phyloP scores from a whole-genome alignment of 2,113 vertebrate species.

The Heterotis niloticus region DNA sequence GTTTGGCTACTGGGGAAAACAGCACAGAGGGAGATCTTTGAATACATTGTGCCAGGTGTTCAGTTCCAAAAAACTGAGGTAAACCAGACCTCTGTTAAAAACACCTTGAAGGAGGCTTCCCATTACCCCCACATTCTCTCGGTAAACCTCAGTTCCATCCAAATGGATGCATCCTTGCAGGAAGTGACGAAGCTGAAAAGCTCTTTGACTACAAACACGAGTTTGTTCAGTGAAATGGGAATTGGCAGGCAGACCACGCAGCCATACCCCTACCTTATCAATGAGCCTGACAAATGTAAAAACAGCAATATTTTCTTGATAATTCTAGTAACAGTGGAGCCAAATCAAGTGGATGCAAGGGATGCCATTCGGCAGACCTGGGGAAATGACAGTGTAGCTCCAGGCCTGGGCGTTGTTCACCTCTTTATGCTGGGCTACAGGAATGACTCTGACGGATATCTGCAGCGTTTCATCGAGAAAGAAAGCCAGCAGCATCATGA shows the following conservation, averaged over 20 bases:
- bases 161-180: conserved; percentile 58
- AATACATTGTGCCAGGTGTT: conserved; percentile 66
- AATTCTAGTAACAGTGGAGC: conserved; percentile 84
- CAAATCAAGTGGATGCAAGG: conserved; percentile 79
- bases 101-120: conserved; percentile 64
- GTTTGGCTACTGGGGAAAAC: conserved; percentile 72
- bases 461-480: conserved; percentile 72
- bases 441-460: conserved; percentile 60
- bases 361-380: conserved; percentile 90
- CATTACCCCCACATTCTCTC: conserved; percentile 60
- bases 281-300: conserved; percentile 81
- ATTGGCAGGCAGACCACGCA: conserved; percentile 48
- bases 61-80: conserved; percentile 69
- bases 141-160: conserved; percentile 59
- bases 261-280: conserved; percentile 81
- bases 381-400: conserved; percentile 82
- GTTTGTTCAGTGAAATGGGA: conserved; percentile 66
- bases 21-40: conserved; percentile 71
- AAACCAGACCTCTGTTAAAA: conserved; percentile 67
- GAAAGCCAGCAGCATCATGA: conserved; percentile 82
- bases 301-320: conserved; percentile 77
- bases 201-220: conserved; percentile 67
- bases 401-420: conserved; percentile 67
- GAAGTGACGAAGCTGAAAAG: conserved; percentile 65
- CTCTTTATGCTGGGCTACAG: conserved; percentile 82